phyloP scores from a whole-genome alignment of 2,888 invertebrate species.

The Drosophila barbarae region DNA sequence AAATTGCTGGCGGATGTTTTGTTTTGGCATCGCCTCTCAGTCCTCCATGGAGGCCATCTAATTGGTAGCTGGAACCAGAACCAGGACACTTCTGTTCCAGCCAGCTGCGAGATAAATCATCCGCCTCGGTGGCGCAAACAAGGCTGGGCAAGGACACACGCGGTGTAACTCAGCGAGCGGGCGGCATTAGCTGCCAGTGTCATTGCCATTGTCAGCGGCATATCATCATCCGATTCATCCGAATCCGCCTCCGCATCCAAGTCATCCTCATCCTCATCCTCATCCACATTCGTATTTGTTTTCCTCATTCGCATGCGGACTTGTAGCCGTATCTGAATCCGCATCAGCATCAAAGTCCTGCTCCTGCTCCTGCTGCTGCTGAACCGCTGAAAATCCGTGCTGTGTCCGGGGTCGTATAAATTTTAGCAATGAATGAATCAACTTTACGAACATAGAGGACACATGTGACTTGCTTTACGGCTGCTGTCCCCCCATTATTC shows the following conservation, averaged over 20 bases:
- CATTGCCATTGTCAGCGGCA: conserved; percentile 62
- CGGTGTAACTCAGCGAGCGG: conserved; percentile 56
- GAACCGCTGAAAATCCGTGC: conserved; percentile 40
- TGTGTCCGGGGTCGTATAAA: conserved; percentile 62
- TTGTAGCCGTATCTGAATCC: conserved; percentile 16
- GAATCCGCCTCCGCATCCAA: conserved; percentile 16
- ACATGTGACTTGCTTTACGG: conserved; percentile 67
- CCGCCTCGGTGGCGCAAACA: conserved; percentile 45
- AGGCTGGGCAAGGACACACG: conserved; percentile 35
- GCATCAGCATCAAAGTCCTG: conserved; percentile 22
- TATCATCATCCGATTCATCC: conserved; percentile 44
- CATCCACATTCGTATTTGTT: conserved; percentile 10
- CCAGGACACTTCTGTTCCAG: conserved; percentile 24
- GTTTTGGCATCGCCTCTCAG: not conserved
- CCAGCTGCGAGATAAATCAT: conserved; percentile 66
- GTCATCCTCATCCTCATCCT: conserved; percentile 15
- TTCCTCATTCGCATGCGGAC: conserved; percentile 16
- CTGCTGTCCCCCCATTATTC: conserved; percentile 1
- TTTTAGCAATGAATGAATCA: conserved; percentile 72
- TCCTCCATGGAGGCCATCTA: conserved; percentile 38
- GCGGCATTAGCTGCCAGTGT: conserved; percentile 56
- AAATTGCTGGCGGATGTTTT: conserved; percentile 21
- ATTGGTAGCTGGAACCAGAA: conserved; percentile 43
- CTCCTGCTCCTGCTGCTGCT: conserved; percentile 5
- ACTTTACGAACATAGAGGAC: conserved; percentile 70